phyloP scores from a whole-genome alignment of 1,140 invertebrate species.

The Caenorhabditis remanei region DNA sequence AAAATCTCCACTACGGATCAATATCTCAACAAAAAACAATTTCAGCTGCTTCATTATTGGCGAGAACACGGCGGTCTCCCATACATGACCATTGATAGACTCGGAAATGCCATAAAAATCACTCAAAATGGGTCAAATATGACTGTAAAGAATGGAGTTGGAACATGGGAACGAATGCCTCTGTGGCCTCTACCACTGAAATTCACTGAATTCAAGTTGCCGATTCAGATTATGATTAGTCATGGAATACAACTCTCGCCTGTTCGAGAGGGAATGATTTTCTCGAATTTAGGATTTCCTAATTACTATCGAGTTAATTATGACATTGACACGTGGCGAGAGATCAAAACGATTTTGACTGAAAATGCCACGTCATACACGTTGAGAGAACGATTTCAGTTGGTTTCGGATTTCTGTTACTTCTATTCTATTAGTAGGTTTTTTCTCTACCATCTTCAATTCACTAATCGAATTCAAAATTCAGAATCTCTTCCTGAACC shows the following conservation, averaged over 20 bases:
- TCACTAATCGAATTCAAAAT: not conserved
- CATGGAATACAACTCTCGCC: constrained; percentile 60
- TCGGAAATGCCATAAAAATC: constrained; percentile 40
- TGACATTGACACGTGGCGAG: constrained; percentile 59
- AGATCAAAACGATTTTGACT: constrained; percentile 36
- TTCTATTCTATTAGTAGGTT: constrained; percentile 51
- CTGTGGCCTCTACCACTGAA: constrained; percentile 58
- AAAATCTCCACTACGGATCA: not conserved
- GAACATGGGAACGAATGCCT: constrained; percentile 60
- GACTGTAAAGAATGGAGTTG: constrained; percentile 49
- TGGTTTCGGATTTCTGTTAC: constrained; percentile 60
- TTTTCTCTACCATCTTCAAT: not conserved
- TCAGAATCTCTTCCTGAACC: constrained; percentile 53
- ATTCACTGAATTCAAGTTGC: constrained; percentile 62
- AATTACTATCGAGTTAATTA: constrained; percentile 62
- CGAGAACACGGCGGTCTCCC: constrained; percentile 53
- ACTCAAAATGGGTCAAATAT: constrained; percentile 26
- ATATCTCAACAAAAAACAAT: not conserved
- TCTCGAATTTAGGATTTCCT: constrained; percentile 53
- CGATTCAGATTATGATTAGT: constrained; percentile 56
- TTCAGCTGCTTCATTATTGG: constrained; percentile 53
- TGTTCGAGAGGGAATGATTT: constrained; percentile 41
- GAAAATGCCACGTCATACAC: constrained; percentile 60
- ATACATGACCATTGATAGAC: constrained; percentile 25
- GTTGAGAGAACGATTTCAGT: constrained; percentile 40